phyloP scores from a whole-genome alignment of 2,113 vertebrate genomes.

The Heterochromis multidens region DNA sequence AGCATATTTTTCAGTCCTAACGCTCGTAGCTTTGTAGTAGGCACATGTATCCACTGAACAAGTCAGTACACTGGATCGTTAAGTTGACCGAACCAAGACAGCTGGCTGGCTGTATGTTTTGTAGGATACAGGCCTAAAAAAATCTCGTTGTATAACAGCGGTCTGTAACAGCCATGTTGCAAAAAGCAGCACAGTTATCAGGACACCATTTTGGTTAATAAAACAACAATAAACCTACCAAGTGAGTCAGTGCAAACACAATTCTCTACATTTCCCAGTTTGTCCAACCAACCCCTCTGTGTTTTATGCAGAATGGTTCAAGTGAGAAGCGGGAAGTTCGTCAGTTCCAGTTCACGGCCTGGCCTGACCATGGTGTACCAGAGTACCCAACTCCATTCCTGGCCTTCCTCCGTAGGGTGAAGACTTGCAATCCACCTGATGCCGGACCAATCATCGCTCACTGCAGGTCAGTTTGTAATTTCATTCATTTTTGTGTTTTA shows the following conservation, averaged over 20 bases:
- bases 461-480: constrained; percentile 84
- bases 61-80: not conserved
- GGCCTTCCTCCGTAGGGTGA: constrained; percentile 94
- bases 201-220: not conserved
- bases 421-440: constrained; percentile 94
- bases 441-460: constrained; percentile 94
- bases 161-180: not conserved
- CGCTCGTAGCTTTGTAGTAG: not conserved
- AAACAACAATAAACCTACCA: not conserved
- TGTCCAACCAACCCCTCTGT: not conserved
- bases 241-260: not conserved
- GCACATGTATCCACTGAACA: not conserved
- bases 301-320: constrained; percentile 84
- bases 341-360: constrained; percentile 98
- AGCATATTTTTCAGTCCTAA: not conserved
- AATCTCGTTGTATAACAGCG: not conserved
- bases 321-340: constrained; percentile 97
- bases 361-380: constrained; percentile 95
- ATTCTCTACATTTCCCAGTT: not conserved
- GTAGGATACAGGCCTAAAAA: not conserved
- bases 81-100: not conserved
- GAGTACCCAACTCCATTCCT: constrained; percentile 97
- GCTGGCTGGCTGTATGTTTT: not conserved
- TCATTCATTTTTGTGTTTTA: not conserved
- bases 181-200: not conserved